A percentile compares a stretch with the other conserved stretches of the same genome.
Evolutionary conservation across 1,140 invertebrate genomes (phyloP).

Genomic region (Pseudomyrmex cubaensis): DNA sequence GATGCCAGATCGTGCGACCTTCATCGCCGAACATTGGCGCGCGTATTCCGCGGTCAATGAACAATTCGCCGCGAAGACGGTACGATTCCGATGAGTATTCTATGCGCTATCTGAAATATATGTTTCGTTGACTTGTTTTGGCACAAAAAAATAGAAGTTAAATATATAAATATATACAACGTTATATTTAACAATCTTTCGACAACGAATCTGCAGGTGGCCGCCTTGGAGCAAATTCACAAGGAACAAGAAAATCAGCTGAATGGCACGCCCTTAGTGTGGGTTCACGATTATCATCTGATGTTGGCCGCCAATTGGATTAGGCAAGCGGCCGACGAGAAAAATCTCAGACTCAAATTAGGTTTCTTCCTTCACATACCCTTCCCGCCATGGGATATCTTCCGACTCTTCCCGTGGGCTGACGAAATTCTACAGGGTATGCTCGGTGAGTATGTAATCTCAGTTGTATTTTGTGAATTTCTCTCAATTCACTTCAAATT

Average conservation of each 20-base stretch:
- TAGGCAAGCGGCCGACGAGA: slow-evolving; percentile 92
- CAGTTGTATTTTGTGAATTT: too few relatives aligned
- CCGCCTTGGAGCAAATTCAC: slow-evolving; percentile 88
- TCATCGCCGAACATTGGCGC: slow-evolving; percentile 92
- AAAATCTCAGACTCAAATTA: slow-evolving; percentile 91
- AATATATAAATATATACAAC: too few relatives aligned
- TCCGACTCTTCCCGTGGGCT: slow-evolving; percentile 95
- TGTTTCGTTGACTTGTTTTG: too few relatives aligned
- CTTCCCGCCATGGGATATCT: slow-evolving; percentile 97
- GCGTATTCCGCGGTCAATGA: slow-evolving; percentile 93
- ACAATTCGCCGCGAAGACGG: slow-evolving; percentile 92
- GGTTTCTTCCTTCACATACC: slow-evolving; percentile 97
- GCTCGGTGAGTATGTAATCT: slow-evolving; percentile 86
- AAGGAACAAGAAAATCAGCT: slow-evolving; percentile 86
- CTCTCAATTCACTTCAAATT: background rate
- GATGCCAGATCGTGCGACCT: slow-evolving; percentile 93
- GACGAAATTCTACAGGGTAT: slow-evolving; percentile 97
- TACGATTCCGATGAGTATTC: slow-evolving; percentile 77
- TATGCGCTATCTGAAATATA: background rate
- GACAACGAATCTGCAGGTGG: slow-evolving; percentile 71
- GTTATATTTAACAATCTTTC: too few relatives aligned
- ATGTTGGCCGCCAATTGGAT: slow-evolving; percentile 96
- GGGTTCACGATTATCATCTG: slow-evolving; percentile 97
- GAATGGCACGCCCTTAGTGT: slow-evolving; percentile 90
- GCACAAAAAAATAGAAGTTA: too few relatives aligned